phyloP scores from a whole-genome alignment of 2,113 vertebrate species.

The Elephantulus edwardii region DNA sequence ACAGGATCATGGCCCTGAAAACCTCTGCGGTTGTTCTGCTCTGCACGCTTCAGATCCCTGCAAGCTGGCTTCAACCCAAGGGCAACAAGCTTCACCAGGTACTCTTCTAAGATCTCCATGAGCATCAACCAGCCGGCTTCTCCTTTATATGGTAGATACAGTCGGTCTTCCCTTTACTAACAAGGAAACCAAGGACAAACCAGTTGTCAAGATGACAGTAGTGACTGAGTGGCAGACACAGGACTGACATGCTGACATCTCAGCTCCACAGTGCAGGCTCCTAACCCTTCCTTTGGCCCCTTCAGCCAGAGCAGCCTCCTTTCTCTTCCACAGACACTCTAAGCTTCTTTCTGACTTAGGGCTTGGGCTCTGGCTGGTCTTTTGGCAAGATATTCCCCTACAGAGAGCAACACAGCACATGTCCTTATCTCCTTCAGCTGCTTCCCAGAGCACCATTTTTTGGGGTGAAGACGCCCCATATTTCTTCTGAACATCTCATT shows the following conservation, averaged over 20 bases:
- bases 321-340: not conserved
- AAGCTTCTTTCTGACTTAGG: not conserved
- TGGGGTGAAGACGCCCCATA: not conserved
- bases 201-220: not conserved
- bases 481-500: not conserved
- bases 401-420: not conserved
- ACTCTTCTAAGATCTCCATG: not conserved
- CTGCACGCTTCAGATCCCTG: not conserved
- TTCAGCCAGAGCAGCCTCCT: not conserved
- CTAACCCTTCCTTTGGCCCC: not conserved
- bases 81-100: not conserved
- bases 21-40: not conserved
- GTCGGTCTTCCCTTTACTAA: not conserved
- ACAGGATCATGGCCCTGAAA: not conserved
- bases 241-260: not conserved
- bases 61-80: not conserved
- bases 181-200: not conserved
- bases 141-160: accelerated
- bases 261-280: not conserved
- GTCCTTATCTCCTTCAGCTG: not conserved
- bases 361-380: not conserved
- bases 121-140: not conserved
- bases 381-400: not conserved
- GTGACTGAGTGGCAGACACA: not conserved
- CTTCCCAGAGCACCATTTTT: not conserved